A percentile compares a stretch with the other conserved stretches of the same genome.
Evolutionary conservation across 2,888 invertebrate genomes (phyloP).

Genomic region (Thysanoteuthis rhombus): DNA sequence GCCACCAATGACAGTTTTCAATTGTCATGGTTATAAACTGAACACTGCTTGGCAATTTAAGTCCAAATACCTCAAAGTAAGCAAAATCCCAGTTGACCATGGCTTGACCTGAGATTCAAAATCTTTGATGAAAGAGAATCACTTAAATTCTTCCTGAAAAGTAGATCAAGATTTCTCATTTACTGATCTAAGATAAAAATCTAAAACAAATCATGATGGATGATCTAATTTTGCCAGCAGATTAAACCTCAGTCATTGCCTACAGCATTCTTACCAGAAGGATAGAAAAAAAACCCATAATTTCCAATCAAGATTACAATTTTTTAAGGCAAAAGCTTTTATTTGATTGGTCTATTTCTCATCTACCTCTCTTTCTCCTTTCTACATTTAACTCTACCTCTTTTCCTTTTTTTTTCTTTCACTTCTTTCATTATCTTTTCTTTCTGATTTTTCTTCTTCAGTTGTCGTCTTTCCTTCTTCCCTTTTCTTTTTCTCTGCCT

Average conservation of each 20-base stretch:
- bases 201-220: background rate
- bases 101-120: background rate
- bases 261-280: background rate
- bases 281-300: background rate
- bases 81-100: background rate
- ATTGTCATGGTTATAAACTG: no score
- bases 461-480: no score
- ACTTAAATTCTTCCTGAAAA: background rate
- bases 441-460: no score
- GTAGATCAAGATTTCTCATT: background rate
- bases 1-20: no score
- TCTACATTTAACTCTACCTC: no score
- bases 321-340: background rate
- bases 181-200: background rate
- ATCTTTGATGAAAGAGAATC: background rate
- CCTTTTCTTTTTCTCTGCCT: no score
- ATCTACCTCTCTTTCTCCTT: no score
- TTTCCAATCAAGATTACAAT: background rate
- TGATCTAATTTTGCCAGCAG: background rate
- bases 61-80: no score
- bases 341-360: no score
- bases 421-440: no score
- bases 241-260: background rate
- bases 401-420: no score
- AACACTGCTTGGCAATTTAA: no score